These are phyloP conservation scores for Pangasius sanitwongsei DNA, from an alignment of 2,797 vertebrate genomes.

Conservation along the genomic window DNA sequence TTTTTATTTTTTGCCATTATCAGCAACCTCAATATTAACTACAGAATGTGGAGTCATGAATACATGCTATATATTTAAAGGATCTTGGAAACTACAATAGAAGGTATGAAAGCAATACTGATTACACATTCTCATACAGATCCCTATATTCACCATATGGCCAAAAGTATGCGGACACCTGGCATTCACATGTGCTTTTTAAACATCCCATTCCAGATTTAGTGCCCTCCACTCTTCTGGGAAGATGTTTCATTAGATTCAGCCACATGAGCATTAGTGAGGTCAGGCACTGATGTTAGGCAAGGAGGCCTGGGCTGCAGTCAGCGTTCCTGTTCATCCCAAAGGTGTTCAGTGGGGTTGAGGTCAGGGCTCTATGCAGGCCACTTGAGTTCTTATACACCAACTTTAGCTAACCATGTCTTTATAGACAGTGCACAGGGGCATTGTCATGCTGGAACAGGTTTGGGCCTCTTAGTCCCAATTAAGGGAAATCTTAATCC, in stretches of 20 bases:
- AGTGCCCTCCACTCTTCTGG: background rate
- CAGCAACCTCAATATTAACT: background rate
- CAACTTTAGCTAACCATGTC: background rate
- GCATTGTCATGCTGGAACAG: background rate
- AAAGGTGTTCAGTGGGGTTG: background rate
- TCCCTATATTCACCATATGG: background rate
- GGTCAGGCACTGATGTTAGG: background rate
- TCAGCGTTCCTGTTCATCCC: background rate
- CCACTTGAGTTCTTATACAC: background rate
- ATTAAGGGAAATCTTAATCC: background rate
- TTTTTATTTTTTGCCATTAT: background rate
- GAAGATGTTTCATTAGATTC: background rate
- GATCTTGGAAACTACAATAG: background rate
- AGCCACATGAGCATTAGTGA: background rate
- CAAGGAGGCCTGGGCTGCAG: background rate
- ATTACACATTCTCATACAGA: background rate
- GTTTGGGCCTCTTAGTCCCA: background rate
- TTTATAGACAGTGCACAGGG: background rate
- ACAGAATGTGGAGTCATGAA: background rate
- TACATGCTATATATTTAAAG: background rate
- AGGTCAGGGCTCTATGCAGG: background rate
- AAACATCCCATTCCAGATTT: background rate
- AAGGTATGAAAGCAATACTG: background rate
- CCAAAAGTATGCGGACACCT: background rate
- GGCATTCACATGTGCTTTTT: background rate